phyloP scores from a whole-genome alignment of 1,140 invertebrate species.

The Lerema accius region DNA sequence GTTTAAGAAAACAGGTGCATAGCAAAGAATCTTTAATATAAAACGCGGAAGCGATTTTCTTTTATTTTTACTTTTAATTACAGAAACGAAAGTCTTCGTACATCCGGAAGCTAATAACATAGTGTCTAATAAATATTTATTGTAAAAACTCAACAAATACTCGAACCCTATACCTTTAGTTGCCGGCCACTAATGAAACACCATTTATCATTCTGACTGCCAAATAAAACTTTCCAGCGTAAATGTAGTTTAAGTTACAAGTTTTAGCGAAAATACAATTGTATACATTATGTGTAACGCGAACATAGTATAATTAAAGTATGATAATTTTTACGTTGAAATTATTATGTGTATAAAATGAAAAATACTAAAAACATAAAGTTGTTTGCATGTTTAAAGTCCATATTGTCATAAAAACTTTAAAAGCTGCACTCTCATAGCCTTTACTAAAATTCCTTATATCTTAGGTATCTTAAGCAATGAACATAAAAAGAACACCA shows the following conservation, averaged over 20 bases:
- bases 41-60: neutral
- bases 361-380: no score
- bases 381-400: no score
- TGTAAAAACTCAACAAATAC: constrained; percentile 48
- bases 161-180: constrained; percentile 44
- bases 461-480: no score
- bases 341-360: no score
- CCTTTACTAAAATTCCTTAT: no score
- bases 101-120: constrained; percentile 25
- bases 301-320: no score
- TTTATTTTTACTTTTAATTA: constrained; percentile 18
- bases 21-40: neutral
- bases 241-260: constrained; percentile 29
- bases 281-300: no score
- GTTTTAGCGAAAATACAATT: constrained; percentile 21
- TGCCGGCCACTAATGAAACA: constrained; percentile 59
- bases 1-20: neutral
- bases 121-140: constrained; percentile 36
- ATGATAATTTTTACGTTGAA: no score
- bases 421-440: no score
- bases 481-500: no score
- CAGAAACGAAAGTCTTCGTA: constrained; percentile 1
- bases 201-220: constrained; percentile 62
- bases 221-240: constrained; percentile 58
- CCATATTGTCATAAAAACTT: no score